Percentiles rank a stretch among this genome's conserved stretches.
These are phyloP conservation scores for Champsocephalus gunnari DNA, from an alignment of 2,797 vertebrate genomes.

Conservation along the genomic window DNA sequence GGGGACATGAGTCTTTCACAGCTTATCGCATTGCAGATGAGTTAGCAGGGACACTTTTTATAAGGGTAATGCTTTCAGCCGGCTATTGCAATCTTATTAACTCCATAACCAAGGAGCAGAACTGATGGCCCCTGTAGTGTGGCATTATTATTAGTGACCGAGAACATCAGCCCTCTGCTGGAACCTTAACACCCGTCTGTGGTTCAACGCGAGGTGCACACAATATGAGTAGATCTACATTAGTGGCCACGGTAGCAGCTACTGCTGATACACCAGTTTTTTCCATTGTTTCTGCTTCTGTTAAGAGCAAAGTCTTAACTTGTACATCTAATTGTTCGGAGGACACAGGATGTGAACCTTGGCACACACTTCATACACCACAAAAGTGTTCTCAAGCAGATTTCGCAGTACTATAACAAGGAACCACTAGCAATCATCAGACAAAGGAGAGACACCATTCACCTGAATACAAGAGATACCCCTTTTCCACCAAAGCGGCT, in stretches of 20 bases:
- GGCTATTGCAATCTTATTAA: conserved; percentile 43
- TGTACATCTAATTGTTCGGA: too few relatives aligned
- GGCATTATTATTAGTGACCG: conserved; percentile 45
- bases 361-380: not conserved
- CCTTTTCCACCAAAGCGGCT: too few relatives aligned
- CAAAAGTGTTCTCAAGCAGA: not conserved
- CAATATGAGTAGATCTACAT: conserved; percentile 27
- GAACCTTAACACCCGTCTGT: conserved; percentile 20
- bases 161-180: conserved; percentile 27
- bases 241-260: not conserved
- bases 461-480: not conserved
- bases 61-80: conserved; percentile 37
- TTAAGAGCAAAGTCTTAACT: not conserved
- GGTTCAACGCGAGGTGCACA: conserved; percentile 18
- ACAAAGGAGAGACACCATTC: not conserved
- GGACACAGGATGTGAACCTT: not conserved
- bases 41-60: conserved; percentile 1
- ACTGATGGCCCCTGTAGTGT: conserved; percentile 5
- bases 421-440: not conserved
- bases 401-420: not conserved
- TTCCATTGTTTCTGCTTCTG: not conserved
- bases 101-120: conserved; percentile 36
- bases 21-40: not conserved
- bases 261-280: not conserved
- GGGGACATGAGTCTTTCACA: conserved; percentile 15